A percentile compares a stretch with the other conserved stretches of the same genome.
Conservation (phyloP, 2,113 vertebrate species). For the Xenus cinereus region DNA sequence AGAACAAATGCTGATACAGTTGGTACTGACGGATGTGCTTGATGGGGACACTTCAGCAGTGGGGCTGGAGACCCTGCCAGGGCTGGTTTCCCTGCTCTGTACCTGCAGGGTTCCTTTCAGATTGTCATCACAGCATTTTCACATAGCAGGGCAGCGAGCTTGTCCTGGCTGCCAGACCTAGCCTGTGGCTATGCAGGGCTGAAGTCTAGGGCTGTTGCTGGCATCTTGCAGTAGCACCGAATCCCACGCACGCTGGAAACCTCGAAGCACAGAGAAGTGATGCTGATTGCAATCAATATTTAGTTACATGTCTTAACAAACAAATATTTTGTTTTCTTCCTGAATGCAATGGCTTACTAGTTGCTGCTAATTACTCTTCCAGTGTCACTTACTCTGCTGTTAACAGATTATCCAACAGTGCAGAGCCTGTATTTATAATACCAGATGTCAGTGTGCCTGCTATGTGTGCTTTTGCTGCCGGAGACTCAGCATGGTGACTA, state of each 20-base stretch:
- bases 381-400: conserved; percentile 31
- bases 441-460: conserved; percentile 47
- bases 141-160: rapidly evolving
- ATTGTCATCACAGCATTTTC: background rate
- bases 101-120: background rate
- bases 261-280: background rate
- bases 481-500: conserved; percentile 1
- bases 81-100: background rate
- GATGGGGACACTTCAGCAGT: background rate
- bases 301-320: background rate
- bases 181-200: background rate
- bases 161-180: background rate
- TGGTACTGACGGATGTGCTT: background rate
- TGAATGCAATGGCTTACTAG: background rate
- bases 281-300: background rate
- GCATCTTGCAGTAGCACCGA: background rate
- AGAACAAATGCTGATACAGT: background rate
- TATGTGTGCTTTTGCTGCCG: conserved; percentile 11
- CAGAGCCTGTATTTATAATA: conserved; percentile 46
- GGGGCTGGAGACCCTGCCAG: background rate
- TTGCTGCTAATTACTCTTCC: conserved; percentile 39
- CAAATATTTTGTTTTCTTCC: background rate
- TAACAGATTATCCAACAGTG: conserved; percentile 55
- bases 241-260: background rate
- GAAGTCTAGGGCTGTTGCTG: background rate